Evolutionary conservation across 2,888 invertebrate genomes (phyloP).

Genomic region (Syrphus vitripennis): DNA sequence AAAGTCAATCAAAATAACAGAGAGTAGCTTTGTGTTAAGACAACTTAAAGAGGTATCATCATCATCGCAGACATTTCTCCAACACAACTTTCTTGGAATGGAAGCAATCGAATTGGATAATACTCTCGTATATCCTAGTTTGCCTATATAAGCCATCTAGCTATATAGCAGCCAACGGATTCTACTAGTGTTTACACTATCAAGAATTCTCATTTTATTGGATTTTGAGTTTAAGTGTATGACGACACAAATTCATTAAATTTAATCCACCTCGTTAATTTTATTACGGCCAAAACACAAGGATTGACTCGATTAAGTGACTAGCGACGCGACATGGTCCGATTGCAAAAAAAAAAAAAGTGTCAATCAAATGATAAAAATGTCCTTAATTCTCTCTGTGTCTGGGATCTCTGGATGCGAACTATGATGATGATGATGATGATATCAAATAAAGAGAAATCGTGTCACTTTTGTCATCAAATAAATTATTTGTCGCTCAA

Average conservation of each 20-base stretch:
- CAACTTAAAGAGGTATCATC: not conserved
- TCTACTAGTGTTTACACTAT: not conserved
- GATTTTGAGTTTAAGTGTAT: not conserved
- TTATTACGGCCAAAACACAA: constrained; percentile 35
- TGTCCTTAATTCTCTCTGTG: constrained; percentile 33
- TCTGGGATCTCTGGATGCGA: constrained; percentile 12
- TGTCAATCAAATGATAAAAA: constrained; percentile 49
- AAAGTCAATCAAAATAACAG: not conserved
- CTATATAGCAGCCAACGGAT: not conserved
- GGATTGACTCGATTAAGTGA: not conserved
- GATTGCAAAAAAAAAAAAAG: constrained; percentile 29
- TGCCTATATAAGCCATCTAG: not conserved
- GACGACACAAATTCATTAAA: constrained; percentile 22
- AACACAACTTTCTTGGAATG: too few relatives aligned
- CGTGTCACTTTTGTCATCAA: constrained; percentile 67
- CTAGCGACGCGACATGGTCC: constrained; percentile 23
- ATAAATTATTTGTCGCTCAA: constrained; percentile 66
- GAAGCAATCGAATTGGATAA: not conserved
- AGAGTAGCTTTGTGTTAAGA: not conserved
- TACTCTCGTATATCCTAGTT: not conserved
- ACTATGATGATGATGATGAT: constrained; percentile 40
- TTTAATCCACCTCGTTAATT: constrained; percentile 56
- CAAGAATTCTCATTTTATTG: not conserved
- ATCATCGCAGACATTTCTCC: not conserved
- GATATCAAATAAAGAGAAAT: constrained; percentile 60